These are phyloP conservation scores for Drosophila melanogaster DNA, from an alignment of 1,140 invertebrate species.

Conservation along the genomic window Release_6_plus_ISO1_MT NC_004354.4:4815001-4815500, in stretches of 20 bases:
- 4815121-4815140: background rate
- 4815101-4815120: background rate
- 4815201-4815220: too few species aligned
- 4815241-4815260: background rate
- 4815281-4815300: constrained; percentile 70
- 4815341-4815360: constrained; percentile 68
- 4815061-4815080: constrained; percentile 1
- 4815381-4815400: constrained; percentile 4
- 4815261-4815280: background rate
- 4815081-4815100: background rate
- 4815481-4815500: constrained; percentile 77
- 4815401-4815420: background rate
- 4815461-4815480: constrained; percentile 30
- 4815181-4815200: too few species aligned
- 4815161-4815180: too few species aligned
- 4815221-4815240: background rate
- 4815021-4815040: constrained; percentile 10
- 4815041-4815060: background rate
- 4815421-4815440: constrained; percentile 52
- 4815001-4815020: constrained; percentile 9
- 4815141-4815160: too few species aligned
- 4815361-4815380: constrained; percentile 18
- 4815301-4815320: constrained; percentile 75
- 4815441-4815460: constrained; percentile 53
- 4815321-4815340: constrained; percentile 80